Evolutionary conservation across 2,113 vertebrate species (phyloP).

Genomic region (Baryphthengus martii): DNA sequence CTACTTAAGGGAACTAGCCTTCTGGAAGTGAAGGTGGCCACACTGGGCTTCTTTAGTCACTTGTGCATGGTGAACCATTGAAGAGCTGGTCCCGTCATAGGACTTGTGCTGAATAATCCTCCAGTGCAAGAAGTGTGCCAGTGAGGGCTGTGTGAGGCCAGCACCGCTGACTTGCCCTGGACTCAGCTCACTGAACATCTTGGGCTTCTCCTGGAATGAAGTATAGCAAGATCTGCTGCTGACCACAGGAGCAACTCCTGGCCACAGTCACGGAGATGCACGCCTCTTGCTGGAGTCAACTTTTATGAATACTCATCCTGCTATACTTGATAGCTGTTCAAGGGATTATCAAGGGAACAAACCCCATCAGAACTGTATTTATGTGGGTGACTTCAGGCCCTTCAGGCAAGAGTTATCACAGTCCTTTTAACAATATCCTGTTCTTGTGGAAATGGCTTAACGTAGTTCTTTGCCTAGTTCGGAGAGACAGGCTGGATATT

Average conservation of each 20-base stretch:
- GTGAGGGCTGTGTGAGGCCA: neutral
- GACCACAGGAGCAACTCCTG: neutral
- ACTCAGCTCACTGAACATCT: neutral
- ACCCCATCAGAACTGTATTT: neutral
- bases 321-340: neutral
- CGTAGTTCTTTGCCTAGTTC: neutral
- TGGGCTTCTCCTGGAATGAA: neutral
- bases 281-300: neutral
- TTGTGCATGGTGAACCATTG: neutral
- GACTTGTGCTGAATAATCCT: neutral
- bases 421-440: neutral
- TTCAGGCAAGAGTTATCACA: neutral
- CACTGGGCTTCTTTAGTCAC: neutral
- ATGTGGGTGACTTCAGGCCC: neutral
- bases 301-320: neutral
- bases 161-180: neutral
- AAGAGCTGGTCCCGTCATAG: neutral
- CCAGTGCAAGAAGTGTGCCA: fast-evolving
- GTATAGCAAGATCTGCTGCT: neutral
- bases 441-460: neutral
- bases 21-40: neutral
- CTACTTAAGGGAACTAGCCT: neutral
- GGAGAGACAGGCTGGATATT: neutral
- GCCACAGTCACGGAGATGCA: fast-evolving
- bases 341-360: neutral